Percentiles rank a stretch among this genome's conserved stretches.
These are phyloP conservation scores for Nasonia longicornis DNA, from an alignment of 1,140 invertebrate genomes.

Conservation along the genomic window DNA sequence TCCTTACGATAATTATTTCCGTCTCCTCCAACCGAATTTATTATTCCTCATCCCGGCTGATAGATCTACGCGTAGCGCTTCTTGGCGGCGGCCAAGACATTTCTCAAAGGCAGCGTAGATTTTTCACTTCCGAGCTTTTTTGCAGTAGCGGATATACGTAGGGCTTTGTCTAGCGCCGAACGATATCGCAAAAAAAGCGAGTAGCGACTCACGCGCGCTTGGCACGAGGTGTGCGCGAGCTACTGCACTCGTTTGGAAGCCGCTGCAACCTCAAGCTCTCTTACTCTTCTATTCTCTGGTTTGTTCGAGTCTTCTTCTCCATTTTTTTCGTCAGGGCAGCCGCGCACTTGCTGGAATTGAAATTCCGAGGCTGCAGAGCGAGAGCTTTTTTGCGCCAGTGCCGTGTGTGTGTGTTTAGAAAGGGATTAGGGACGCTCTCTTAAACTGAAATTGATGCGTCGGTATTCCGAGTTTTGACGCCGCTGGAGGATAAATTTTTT, in stretches of 20 bases:
- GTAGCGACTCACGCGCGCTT: not conserved
- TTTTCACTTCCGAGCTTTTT: not conserved
- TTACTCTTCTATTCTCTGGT: not conserved
- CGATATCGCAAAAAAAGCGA: not conserved
- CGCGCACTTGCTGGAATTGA: not conserved
- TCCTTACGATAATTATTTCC: constrained; percentile 9
- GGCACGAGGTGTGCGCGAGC: not conserved
- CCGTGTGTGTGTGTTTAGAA: not conserved
- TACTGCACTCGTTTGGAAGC: not conserved
- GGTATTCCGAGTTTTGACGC: not conserved
- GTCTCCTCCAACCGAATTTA: not conserved
- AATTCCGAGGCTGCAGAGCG: not conserved
- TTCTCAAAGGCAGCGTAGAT: not conserved
- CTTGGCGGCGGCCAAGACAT: not conserved
- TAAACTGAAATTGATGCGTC: not conserved
- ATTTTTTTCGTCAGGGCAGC: too few relatives aligned
- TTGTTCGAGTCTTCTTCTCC: not conserved
- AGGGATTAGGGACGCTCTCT: not conserved
- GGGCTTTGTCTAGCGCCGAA: not conserved
- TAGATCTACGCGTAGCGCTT: not conserved
- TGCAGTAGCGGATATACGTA: not conserved
- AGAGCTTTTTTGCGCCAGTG: not conserved
- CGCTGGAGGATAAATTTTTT: too few relatives aligned
- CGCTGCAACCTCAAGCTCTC: not conserved
- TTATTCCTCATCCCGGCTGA: not conserved